Conservation (phyloP, 2,113 vertebrate species). For the Bombycilla garrulus region DNA sequence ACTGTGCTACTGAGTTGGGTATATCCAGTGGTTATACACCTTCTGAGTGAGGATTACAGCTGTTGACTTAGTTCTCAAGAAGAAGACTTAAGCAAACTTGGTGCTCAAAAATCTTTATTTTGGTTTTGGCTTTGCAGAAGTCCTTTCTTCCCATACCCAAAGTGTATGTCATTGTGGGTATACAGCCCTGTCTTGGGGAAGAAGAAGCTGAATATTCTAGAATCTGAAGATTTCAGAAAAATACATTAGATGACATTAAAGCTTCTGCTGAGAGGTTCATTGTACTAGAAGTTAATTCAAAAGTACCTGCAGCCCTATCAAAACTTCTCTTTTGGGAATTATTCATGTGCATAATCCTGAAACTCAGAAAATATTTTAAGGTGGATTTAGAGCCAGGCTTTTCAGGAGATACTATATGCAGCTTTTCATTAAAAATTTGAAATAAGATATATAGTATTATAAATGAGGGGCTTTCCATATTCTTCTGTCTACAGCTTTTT, state of each 20-base stretch:
- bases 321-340: background rate
- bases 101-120: background rate
- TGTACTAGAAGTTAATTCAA: background rate
- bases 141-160: background rate
- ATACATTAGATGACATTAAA: background rate
- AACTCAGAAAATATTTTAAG: background rate
- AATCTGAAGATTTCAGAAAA: background rate
- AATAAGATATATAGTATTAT: background rate
- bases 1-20: background rate
- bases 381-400: background rate
- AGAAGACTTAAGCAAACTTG: background rate
- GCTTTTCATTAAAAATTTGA: background rate
- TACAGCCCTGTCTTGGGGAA: background rate
- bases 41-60: background rate
- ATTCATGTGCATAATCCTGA: background rate
- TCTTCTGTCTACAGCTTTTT: background rate
- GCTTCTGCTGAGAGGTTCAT: background rate
- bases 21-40: background rate
- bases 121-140: background rate
- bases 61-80: background rate
- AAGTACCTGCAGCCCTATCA: background rate
- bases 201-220: background rate
- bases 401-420: background rate
- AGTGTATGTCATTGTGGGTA: background rate
- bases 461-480: background rate